Base-by-base conservation (phyloP, 2,888 invertebrate species). In the Apotomis betuletana region DNA sequence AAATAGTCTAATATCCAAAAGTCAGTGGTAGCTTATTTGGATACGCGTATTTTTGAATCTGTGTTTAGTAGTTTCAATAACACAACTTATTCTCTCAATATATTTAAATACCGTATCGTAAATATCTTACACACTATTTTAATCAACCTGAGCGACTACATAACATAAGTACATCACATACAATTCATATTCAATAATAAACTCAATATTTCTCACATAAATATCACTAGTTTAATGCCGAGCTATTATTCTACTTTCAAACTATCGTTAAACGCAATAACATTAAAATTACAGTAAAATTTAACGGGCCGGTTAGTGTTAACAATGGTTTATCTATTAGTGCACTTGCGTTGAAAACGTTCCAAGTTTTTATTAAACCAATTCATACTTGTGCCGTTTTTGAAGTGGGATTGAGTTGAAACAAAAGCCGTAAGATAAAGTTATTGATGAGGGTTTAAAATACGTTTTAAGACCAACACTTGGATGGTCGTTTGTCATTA, bases 401-500 rank as follows among this genome's bases (percentile, higher is more conserved):
- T 27, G 41, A 57, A 65, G 9, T 36, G 10, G 10, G 54, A 46
- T 49, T 13, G 55, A 13, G 46, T 44, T 59, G 36, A 64, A 70
- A 57, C 58, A 61, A 65, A 71, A 67, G 55, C 49, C 55, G 41
- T 59, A n/a, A 41, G 44, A 44, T 62, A 13, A 38, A 41, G 60
- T 70, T 67, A 67, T 71, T 71, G 49, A 67, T 64, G 67, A 13
- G 63, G 9, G 55, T 57, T 55, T 57, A 27, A 64, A 71, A 61
- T 15, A 55, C 61, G 60, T 70, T 65, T 70, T 67, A 67, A 61
- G 68, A 71, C 57, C 65, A 57, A 67, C 70, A 55, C 61, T 60
- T 36, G 52, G 55, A 15, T 60, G 65, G 12, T 71, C 60, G 51
- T 71, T 67, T 61, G 51, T 71, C 70, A 67, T 61, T 49, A 8